A percentile compares a stretch with the other conserved stretches of the same genome.
Conservation (phyloP, 2,888 invertebrate species). For the Reticulitermes lucifugus region DNA sequence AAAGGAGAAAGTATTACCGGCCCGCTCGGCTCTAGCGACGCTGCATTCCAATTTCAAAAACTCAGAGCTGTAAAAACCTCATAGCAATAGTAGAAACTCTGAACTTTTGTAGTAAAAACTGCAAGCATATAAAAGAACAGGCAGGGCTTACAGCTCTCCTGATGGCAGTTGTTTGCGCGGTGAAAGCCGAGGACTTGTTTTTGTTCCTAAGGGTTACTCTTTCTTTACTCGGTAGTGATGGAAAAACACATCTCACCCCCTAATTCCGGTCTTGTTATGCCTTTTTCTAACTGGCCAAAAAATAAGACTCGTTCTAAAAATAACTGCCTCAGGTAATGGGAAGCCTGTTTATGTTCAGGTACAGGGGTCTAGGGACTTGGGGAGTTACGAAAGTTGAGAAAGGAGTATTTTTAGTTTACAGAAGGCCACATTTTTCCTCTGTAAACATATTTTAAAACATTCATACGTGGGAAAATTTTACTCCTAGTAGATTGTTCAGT, state of each 20-base stretch:
- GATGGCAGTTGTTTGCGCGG: neutral
- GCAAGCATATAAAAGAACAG: slow-evolving; percentile 2
- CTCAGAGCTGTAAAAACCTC: neutral
- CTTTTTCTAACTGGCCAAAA: slow-evolving; percentile 8
- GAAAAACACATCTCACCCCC: slow-evolving; percentile 3
- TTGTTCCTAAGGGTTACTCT: slow-evolving; percentile 31
- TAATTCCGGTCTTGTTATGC: neutral
- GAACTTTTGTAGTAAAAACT: neutral
- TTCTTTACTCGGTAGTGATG: neutral
- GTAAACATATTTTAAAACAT: too few relatives aligned
- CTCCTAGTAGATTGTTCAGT: too few relatives aligned
- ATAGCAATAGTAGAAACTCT: slow-evolving; percentile 6
- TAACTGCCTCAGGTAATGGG: slow-evolving; percentile 2
- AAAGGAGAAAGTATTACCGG: too few relatives aligned
- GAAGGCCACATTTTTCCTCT: too few relatives aligned
- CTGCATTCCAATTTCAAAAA: neutral
- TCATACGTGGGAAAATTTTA: too few relatives aligned
- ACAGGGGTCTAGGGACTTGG: neutral
- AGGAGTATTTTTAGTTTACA: neutral
- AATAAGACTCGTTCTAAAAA: neutral
- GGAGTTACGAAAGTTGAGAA: neutral
- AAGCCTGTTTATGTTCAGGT: neutral
- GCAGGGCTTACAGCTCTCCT: neutral
- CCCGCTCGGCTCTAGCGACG: neutral
- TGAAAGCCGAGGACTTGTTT: slow-evolving; percentile 18